phyloP scores from a whole-genome alignment of 2,113 vertebrate genomes.

The Emydura subglobosa region DNA sequence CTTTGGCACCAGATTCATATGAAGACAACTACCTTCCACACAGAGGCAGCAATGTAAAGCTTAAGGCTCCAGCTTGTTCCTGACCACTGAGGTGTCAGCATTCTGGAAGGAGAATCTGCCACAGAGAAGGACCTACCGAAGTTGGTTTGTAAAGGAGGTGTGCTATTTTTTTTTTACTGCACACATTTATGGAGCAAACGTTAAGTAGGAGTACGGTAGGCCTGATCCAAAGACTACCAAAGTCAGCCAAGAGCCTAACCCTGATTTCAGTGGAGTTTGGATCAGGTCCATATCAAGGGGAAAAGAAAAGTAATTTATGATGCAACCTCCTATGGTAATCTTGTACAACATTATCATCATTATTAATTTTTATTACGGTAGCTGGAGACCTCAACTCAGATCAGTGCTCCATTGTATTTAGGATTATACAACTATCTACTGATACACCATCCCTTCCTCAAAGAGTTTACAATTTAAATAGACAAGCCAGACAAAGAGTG shows the following conservation, averaged over 20 bases:
- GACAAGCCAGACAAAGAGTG: not conserved
- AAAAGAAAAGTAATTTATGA: not conserved
- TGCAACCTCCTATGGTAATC: not conserved
- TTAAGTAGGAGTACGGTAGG: not conserved
- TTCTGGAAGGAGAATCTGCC: not conserved
- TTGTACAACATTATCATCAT: not conserved
- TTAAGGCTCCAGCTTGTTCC: not conserved
- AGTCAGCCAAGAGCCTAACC: not conserved
- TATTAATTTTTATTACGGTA: not conserved
- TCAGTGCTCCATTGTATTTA: not conserved
- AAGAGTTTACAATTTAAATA: not conserved
- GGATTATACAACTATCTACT: not conserved
- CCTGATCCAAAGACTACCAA: not conserved
- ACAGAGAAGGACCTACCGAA: not conserved
- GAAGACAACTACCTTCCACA: not conserved
- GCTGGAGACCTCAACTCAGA: not conserved
- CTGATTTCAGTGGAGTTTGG: not conserved
- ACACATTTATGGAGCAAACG: not conserved
- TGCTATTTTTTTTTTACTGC: not conserved
- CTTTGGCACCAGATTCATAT: not conserved
- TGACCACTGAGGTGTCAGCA: not conserved
- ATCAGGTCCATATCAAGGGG: not conserved
- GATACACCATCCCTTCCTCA: not conserved
- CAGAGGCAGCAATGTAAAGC: not conserved
- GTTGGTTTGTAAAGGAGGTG: not conserved